Evolutionary conservation across 92 coral and sea anemone species (phyloP).

Genomic region (Epizoanthus ramosus): DNA sequence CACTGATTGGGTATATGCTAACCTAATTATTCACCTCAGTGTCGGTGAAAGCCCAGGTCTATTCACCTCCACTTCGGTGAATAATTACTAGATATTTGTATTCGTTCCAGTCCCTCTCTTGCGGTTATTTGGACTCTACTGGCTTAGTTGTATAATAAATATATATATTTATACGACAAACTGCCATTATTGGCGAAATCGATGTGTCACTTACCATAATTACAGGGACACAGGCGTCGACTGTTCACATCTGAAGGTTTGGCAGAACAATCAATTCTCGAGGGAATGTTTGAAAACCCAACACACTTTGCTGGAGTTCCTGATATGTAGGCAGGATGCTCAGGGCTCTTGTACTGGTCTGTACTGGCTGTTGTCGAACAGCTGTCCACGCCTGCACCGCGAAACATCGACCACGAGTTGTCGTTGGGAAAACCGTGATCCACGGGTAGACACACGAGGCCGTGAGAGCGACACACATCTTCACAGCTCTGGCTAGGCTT

Average conservation of each 20-base stretch:
- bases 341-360: background rate
- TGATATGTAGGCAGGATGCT: background rate
- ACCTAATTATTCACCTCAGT: no score
- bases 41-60: no score
- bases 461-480: background rate
- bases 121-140: no score
- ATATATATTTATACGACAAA: no score
- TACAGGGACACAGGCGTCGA: constrained; percentile 1
- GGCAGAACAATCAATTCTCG: background rate
- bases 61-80: no score
- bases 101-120: no score
- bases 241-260: background rate
- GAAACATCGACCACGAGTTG: constrained; percentile 17
- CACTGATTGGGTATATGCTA: no score
- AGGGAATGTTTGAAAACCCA: constrained; percentile 18
- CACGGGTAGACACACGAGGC: background rate
- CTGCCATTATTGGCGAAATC: background rate
- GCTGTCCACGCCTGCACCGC: background rate
- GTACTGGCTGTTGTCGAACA: background rate
- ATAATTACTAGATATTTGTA: no score
- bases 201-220: background rate
- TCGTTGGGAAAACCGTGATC: constrained; percentile 10
- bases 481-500: background rate
- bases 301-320: background rate
- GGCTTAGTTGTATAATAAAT: no score